Evolutionary conservation across 2,113 vertebrate genomes (phyloP).

Genomic region (Stictonetta naevosa): DNA sequence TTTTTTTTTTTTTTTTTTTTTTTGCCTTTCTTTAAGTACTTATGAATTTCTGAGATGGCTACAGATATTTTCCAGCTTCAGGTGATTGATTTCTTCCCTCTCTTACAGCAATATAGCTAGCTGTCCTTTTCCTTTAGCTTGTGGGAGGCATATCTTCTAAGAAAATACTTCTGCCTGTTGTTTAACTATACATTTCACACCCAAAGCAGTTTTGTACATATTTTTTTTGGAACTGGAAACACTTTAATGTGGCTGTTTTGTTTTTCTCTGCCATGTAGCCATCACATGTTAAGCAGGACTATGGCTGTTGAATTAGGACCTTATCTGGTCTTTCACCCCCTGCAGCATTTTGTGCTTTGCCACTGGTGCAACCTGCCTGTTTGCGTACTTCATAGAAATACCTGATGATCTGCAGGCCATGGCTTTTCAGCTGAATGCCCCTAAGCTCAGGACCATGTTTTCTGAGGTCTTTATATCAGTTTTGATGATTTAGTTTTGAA

Average conservation of each 20-base stretch:
- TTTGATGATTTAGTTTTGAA: not conserved
- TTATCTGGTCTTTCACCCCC: not conserved
- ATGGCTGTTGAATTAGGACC: not conserved
- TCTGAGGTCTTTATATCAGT: not conserved
- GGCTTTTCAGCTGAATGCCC: rapidly evolving
- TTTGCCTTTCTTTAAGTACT: no score
- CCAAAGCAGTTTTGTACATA: not conserved
- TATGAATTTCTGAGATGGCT: no score
- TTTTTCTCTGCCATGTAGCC: not conserved
- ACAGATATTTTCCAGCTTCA: rapidly evolving
- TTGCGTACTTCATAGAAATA: not conserved
- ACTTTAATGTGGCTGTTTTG: rapidly evolving
- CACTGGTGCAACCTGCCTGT: not conserved
- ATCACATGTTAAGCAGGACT: not conserved
- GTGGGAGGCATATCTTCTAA: not conserved
- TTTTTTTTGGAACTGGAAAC: not conserved
- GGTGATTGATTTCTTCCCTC: not conserved
- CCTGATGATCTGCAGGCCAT: not conserved
- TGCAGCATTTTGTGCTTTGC: not conserved
- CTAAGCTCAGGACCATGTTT: not conserved
- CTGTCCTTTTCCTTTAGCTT: not conserved
- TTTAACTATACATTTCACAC: not conserved
- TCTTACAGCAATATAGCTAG: not conserved
- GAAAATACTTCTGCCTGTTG: no score
- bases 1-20: not conserved